A percentile compares a stretch with the other conserved stretches of the same genome.
phyloP scores from a whole-genome alignment of 2,888 invertebrate genomes.

The Orchesella flavescens region DNA sequence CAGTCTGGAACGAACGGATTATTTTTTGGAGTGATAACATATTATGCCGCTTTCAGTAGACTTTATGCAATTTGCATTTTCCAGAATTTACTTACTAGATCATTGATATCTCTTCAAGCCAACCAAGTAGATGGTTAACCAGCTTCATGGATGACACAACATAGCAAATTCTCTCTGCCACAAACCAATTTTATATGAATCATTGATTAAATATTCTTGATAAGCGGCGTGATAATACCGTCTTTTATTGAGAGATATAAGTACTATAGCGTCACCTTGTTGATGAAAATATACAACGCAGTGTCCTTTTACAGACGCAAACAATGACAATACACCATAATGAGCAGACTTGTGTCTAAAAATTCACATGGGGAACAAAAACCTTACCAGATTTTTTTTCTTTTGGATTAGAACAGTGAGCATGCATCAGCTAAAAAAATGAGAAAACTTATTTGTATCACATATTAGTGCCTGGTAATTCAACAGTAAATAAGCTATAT shows the following conservation, averaged over 20 bases:
- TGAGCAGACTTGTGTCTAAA: not conserved
- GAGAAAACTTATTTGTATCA: conserved; percentile 46
- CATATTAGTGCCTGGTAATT: conserved; percentile 30
- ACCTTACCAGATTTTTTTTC: not conserved
- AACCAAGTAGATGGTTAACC: too few species aligned
- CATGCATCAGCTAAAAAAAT: conserved; percentile 15
- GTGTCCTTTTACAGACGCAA: not conserved
- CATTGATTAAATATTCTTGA: not conserved
- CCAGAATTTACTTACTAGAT: too few species aligned
- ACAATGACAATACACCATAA: not conserved
- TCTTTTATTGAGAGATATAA: too few species aligned
- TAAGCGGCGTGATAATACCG: not conserved
- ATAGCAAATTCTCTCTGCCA: too few species aligned
- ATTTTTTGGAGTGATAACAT: not conserved
- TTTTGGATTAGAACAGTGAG: not conserved
- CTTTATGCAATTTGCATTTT: too few species aligned
- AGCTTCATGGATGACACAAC: too few species aligned
- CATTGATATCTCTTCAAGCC: too few species aligned
- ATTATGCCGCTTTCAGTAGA: not conserved
- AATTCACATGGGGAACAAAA: too few species aligned
- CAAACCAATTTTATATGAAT: too few species aligned
- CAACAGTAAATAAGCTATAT: conserved; percentile 21
- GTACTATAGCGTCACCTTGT: too few species aligned
- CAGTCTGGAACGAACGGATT: conserved; percentile 2
- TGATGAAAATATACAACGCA: too few species aligned